phyloP scores from a whole-genome alignment of 2,797 vertebrate species.

The Sciurus vulgaris region DNA sequence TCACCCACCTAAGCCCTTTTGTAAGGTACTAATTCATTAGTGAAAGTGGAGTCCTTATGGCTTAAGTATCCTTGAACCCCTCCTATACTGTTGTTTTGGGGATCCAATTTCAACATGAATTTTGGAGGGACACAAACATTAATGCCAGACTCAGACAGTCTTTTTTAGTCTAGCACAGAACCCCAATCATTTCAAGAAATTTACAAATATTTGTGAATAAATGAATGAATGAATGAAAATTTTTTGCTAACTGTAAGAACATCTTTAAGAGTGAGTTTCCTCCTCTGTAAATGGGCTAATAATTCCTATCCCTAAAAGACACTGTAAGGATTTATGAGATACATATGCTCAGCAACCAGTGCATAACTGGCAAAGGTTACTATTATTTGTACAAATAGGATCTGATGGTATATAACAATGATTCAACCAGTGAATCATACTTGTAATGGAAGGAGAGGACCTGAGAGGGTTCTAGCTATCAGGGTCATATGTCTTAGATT shows the following conservation, averaged over 20 bases:
- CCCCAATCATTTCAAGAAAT: not conserved
- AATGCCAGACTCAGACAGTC: not conserved
- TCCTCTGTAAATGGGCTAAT: not conserved
- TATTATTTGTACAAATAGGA: not conserved
- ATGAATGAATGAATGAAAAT: not conserved
- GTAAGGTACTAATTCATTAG: not conserved
- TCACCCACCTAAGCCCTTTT: not conserved
- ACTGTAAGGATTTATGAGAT: not conserved
- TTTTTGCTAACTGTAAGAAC: not conserved
- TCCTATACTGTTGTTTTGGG: no score
- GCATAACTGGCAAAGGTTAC: not conserved
- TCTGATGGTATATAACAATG: not conserved
- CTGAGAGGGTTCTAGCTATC: not conserved
- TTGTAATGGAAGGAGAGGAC: not conserved
- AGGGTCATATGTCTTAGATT: not conserved
- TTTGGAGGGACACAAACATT: not conserved
- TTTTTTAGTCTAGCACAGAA: constrained; percentile 8
- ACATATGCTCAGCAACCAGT: not conserved
- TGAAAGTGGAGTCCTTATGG: not conserved
- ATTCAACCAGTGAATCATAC: not conserved
- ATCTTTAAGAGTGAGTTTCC: not conserved
- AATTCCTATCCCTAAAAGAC: not conserved
- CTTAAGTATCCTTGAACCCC: no score
- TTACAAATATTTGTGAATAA: constrained; percentile 10
- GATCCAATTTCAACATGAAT: not conserved